Evolutionary conservation across 2,113 vertebrate genomes (phyloP), one percentile per base, ranked within the genome.

Genomic region (human (Homo sapiens)): DNA sequence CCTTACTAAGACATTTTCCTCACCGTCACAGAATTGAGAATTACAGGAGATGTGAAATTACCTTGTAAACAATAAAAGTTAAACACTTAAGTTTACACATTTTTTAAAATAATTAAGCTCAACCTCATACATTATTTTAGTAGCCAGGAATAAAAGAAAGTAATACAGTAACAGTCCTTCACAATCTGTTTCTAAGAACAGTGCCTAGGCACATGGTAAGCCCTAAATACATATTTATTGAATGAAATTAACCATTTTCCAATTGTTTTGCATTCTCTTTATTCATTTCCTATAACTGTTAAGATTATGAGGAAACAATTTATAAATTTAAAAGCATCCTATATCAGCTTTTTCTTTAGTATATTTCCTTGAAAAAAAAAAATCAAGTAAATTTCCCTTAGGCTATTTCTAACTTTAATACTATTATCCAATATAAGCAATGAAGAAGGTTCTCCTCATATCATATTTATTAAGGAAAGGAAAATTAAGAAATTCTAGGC

Each of bases 301-400:
- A 93, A 73, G 20, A 83, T 86, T 86, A 87, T 84, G 32, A 82
- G 50, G 48, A 57, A 84, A 79, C 11, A 92, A 72, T 30, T 75
- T 43, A 18, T 38, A 90, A 85, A 85, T 79, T 95, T 81, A 94
- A 92, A 96, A 94, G 50, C 50, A 81, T 52, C 35, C 50, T 40
- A 76, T 35, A 89, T 89, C 55, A 89, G 30, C 25, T 76, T 95
- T 64, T 88, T 50, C 64, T 86, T 96, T 68, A 95, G 30, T 32
- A 93, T 76, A 81, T 64, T 76, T 93, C 68, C 38, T 90, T 90
- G 23, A 25, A 52, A 20, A 72, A 81, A 81, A 23, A 73, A 78
- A 66, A 83, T 66, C 43, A 78, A 94, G 25, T 83, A 89, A 52
- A 78, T 57, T 85, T 82, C 35, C 20, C 30, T 73, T 78, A 82